These are phyloP conservation scores for Cheirogaleus medius DNA, from an alignment of 2,113 vertebrate genomes.

Conservation along the genomic window DNA sequence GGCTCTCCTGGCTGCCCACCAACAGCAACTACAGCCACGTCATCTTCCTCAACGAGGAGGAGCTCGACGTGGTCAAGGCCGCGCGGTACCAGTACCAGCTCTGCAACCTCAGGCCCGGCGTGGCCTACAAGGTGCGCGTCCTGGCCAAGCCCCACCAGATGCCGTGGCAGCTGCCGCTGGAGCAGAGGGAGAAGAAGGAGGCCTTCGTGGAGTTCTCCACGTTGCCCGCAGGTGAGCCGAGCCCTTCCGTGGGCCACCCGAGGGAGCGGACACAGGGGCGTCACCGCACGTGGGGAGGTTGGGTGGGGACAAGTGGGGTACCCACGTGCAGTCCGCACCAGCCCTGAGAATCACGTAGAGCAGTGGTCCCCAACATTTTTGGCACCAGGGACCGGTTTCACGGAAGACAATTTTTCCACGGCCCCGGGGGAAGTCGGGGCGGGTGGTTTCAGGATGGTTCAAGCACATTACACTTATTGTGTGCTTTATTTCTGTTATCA, in stretches of 20 bases:
- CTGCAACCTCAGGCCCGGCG: slow-evolving; percentile 93
- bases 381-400: too few species aligned
- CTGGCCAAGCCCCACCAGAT: slow-evolving; percentile 96
- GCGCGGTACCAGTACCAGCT: slow-evolving; percentile 95
- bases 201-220: slow-evolving; percentile 96
- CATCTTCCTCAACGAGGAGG: slow-evolving; percentile 95
- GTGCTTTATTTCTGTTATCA: too few species aligned
- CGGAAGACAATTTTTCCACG: too few species aligned
- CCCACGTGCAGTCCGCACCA: accelerated
- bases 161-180: slow-evolving; percentile 97
- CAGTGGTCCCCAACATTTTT: too few species aligned
- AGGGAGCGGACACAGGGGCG: too few species aligned
- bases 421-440: too few species aligned
- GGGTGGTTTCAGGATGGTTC: too few species aligned
- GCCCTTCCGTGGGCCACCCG: accelerated
- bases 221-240: slow-evolving; percentile 92
- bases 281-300: background rate
- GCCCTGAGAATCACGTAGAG: background rate
- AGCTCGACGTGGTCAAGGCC: slow-evolving; percentile 93
- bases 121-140: slow-evolving; percentile 93
- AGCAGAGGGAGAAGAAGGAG: slow-evolving; percentile 95
- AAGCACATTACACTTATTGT: too few species aligned
- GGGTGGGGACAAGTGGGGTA: accelerated
- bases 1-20: slow-evolving; percentile 96
- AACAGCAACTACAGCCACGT: slow-evolving; percentile 98